These are phyloP conservation scores for Thalassarche chlororhynchos DNA, from an alignment of 2,113 vertebrate species.

Conservation along the genomic window DNA sequence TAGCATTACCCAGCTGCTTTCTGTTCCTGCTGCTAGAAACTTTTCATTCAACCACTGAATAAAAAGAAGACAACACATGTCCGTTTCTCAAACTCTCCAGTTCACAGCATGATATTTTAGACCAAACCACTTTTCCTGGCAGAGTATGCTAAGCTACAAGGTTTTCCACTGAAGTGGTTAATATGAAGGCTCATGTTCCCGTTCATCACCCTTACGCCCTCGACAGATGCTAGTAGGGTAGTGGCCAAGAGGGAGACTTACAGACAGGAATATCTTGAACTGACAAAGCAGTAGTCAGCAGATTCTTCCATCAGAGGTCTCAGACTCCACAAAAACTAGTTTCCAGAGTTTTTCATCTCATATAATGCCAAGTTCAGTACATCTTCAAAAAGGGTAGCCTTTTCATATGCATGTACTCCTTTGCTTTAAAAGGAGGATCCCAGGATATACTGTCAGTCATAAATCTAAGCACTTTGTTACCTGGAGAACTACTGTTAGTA, in stretches of 20 bases:
- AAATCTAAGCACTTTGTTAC: not conserved
- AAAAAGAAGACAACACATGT: not conserved
- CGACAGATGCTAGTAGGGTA: not conserved
- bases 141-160: not conserved
- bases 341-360: not conserved
- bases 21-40: not conserved
- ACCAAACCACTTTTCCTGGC: not conserved
- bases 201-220: not conserved
- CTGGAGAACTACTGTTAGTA: not conserved
- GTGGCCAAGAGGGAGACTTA: not conserved
- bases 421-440: not conserved
- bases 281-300: not conserved
- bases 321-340: not conserved
- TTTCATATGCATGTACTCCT: not conserved
- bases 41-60: not conserved
- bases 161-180: not conserved
- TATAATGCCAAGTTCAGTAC: not conserved
- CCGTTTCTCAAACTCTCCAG: not conserved
- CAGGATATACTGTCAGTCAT: not conserved
- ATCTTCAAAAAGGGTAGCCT: not conserved
- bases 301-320: not conserved
- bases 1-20: not conserved
- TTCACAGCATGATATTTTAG: not conserved
- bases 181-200: not conserved
- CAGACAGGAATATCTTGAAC: not conserved